Evolutionary conservation across 2,797 vertebrate species (phyloP), one percentile per base, ranked within the genome.

Genomic region (Coregonus ussuriensis): DNA sequence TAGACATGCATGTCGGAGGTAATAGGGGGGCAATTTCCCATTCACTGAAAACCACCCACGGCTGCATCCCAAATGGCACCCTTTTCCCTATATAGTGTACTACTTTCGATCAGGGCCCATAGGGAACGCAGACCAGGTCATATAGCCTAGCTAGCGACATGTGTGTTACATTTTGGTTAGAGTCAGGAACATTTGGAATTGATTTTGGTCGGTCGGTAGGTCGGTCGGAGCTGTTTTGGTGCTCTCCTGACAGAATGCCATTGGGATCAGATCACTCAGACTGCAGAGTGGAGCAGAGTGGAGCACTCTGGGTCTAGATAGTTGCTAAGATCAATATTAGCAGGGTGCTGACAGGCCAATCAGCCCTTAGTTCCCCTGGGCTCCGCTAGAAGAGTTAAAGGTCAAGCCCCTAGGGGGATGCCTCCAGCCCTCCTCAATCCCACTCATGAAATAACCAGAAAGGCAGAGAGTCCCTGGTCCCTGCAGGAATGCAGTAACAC

Each of bases 381-480:
- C 21, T 13, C 25, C 6, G 29, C 1, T 29, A 33, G 65, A 14
- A 16, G 29, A 9, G 29, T 67, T 13, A 35, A 29, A 67, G 31
- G 65, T 67, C 31, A 35, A 16, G 29, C 31, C 9, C 13, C 13
- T 3, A 14, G 65, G 65, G 65, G 29, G 4, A 31, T 5, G 29
- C 65, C 3, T 33, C 65, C 65, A 31, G 14, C 65, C 65, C 9
- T 14, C 29, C 29, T 33, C 31, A 31, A 18, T 6, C 65, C 33
- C 41, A 47, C 76, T 62, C 56, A 71, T 77, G 63, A 77, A 59
- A 71, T 51, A 77, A 77, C 53, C 76, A 51, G 76, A 29, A 13
- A 51, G 16, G 15, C 69, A 77, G 59, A 52, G 6, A 54, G 66
- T 62, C 56, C 56, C 56, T 59, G 21, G 71, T 31, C 4, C 4